Conservation (phyloP, 2,888 invertebrate species). For the Hartigia nigra region DNA sequence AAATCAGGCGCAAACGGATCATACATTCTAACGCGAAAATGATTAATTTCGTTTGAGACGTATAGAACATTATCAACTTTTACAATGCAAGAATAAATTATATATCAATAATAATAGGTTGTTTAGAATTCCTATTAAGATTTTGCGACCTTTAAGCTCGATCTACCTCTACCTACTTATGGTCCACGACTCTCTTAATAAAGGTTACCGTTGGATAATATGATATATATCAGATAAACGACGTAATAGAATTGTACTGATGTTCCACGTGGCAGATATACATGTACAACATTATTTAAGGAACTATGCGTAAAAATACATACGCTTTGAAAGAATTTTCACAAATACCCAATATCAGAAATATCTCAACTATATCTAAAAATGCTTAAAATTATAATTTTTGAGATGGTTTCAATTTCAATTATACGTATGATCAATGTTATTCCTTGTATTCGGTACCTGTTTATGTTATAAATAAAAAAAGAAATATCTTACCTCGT, state of each 20-base stretch:
- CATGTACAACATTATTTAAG: neutral
- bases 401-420: neutral
- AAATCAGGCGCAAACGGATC: neutral
- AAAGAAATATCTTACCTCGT: slow-evolving; percentile 43
- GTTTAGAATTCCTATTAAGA: neutral
- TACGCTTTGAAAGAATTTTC: neutral
- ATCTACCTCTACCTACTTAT: neutral
- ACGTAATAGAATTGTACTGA: neutral
- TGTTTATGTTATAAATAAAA: neutral
- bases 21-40: neutral
- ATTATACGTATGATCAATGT: neutral
- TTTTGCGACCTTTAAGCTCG: neutral
- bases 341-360: neutral
- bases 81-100: neutral
- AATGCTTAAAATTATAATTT: neutral
- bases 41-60: neutral
- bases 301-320: neutral
- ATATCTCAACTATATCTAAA: neutral
- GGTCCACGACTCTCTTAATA: neutral
- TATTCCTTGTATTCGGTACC: neutral
- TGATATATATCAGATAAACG: neutral
- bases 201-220: neutral
- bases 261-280: neutral
- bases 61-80: neutral
- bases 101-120: neutral